Base-by-base conservation (phyloP, 2,113 vertebrate genomes). In the Erythrocercus mccallii region DNA sequence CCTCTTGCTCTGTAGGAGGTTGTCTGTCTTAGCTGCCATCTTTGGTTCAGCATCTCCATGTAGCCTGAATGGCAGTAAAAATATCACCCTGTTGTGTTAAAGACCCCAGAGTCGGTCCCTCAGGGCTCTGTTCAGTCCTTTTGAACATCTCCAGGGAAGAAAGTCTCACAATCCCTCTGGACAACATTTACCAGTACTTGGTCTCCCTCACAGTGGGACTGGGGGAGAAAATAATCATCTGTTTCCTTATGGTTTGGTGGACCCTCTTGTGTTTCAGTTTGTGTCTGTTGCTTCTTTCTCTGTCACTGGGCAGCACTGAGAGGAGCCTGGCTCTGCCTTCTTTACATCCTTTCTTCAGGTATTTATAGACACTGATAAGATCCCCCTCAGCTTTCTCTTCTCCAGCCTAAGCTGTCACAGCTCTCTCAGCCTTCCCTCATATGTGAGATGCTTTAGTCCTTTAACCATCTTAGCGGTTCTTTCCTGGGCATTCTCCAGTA, bases 181-280 rank as follows among this genome's bases (percentile, higher is more conserved):
- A 37, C 31, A 61, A 6, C 18, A 20, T 44, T 30, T 71, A 30
- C 22, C 25, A 38, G 15, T 48, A 30, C 15, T 79, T 38, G 18
- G 12, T 72, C 33, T 35, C 27, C 27, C 8, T 62, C 25, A n/a
- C 7, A 62, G 35, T 35, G 42, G 4, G 22, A 15, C 13, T 6
- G 8, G 4, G 5, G 6, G 15, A 8, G 2, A 6, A 25, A 35
- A 35, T 4, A 15, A 31, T 42, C 10, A 9, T 0, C 40, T 60
- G 15, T 93, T 84, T 73, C 9, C 16, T 47, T 78, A 11, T 17
- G 18, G 24, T 57, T 65, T 87, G 37, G 13, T 72, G 64, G 37
- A 51, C 14, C 15, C 11, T 54, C 23, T 81, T 30, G 24, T 47
- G 18, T 65, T 94, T 78, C 21, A 18, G 7, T 47, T 40, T 77